Evolutionary conservation across 2,113 vertebrate genomes (phyloP).

Genomic region (Psettodes erumei): DNA sequence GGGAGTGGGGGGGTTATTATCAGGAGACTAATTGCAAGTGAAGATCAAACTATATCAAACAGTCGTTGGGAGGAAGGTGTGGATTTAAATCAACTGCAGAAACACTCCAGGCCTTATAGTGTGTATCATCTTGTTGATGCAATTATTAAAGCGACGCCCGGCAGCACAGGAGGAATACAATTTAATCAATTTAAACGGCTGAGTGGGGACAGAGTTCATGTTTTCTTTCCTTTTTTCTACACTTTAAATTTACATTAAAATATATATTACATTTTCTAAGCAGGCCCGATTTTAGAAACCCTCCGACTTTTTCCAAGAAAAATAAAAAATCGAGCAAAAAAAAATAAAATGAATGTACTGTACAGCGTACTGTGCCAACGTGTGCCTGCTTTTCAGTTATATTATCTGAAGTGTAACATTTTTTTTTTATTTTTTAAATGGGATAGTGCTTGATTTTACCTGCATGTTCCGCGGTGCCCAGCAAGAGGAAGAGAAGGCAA

Average conservation of each 20-base stretch:
- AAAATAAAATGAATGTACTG: constrained; percentile 37
- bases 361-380: constrained; percentile 27
- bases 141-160: constrained; percentile 94
- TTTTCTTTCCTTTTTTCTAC: constrained; percentile 84
- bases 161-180: constrained; percentile 91
- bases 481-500: constrained; percentile 45
- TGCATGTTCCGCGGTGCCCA: constrained; percentile 48
- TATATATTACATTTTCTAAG: constrained; percentile 32
- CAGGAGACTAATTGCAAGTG: too few species aligned
- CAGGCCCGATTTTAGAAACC: constrained; percentile 7
- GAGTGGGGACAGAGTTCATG: constrained; percentile 87
- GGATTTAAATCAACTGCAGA: constrained; percentile 91
- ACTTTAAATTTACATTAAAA: constrained; percentile 84
- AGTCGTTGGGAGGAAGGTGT: constrained; percentile 86
- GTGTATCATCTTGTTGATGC: constrained; percentile 92
- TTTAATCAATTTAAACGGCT: constrained; percentile 93
- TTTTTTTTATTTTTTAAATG: constrained; percentile 30
- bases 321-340: not conserved
- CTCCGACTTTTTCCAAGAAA: not conserved
- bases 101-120: constrained; percentile 88
- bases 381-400: constrained; percentile 40
- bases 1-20: constrained; percentile 79
- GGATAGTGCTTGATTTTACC: constrained; percentile 35
- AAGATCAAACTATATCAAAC: constrained; percentile 86
- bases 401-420: constrained; percentile 25